phyloP scores from a whole-genome alignment of 2,797 vertebrate species.

The Erpetoichthys calabaricus region DNA sequence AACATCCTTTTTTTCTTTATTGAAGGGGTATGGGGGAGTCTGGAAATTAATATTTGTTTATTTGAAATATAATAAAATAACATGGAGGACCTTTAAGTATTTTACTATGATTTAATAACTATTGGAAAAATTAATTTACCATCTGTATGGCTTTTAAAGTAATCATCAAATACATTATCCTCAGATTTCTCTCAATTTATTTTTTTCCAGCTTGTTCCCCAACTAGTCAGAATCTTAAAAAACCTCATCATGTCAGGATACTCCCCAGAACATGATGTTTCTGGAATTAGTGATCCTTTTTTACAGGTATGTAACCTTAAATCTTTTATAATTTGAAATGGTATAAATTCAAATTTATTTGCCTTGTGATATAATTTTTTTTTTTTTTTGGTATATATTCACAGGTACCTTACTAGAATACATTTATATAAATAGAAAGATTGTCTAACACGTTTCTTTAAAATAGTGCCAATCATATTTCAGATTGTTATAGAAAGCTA shows the following conservation, averaged over 20 bases:
- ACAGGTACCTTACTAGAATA: too few species aligned
- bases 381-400: neutral
- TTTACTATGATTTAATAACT: too few species aligned
- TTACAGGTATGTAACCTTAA: constrained; percentile 66
- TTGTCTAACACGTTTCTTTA: neutral
- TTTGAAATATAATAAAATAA: too few species aligned
- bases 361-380: neutral
- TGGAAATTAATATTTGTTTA: too few species aligned
- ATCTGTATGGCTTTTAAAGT: too few species aligned
- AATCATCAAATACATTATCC: too few species aligned
- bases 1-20: too few species aligned
- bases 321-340: neutral
- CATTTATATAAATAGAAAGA: neutral
- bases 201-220: constrained; percentile 82
- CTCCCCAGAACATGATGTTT: constrained; percentile 97
- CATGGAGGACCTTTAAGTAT: too few species aligned
- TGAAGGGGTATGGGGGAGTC: too few species aligned
- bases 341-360: neutral
- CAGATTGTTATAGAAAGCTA: too few species aligned
- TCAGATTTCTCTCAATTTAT: too few species aligned
- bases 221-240: constrained; percentile 97
- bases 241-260: constrained; percentile 99
- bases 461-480: neutral
- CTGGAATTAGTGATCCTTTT: constrained; percentile 97
- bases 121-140: too few species aligned